These are phyloP conservation scores for Adineta ricciae DNA, from an alignment of 2,888 invertebrate species.

Conservation along the genomic window DNA sequence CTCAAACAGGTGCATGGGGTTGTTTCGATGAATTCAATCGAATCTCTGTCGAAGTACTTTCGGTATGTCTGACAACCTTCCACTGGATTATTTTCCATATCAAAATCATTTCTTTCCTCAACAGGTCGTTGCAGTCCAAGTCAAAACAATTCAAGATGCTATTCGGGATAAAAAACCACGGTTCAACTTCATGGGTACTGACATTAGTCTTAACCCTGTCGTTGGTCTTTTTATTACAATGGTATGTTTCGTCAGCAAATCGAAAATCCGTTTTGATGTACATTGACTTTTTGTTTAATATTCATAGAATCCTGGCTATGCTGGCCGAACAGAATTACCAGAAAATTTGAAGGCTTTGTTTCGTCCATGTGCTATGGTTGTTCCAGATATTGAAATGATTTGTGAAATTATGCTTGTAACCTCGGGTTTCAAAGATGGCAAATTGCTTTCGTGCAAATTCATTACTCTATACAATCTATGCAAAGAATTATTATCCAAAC, in stretches of 20 bases:
- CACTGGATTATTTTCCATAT: neutral
- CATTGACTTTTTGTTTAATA: neutral
- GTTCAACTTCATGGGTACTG: constrained; percentile 89
- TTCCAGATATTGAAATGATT: constrained; percentile 88
- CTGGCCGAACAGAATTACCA: constrained; percentile 61
- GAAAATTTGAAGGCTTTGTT: constrained; percentile 52
- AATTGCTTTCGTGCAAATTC: constrained; percentile 80
- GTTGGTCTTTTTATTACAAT: constrained; percentile 94
- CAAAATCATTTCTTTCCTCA: neutral
- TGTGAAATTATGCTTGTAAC: constrained; percentile 97
- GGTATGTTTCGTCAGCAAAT: constrained; percentile 44
- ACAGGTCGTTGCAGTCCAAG: constrained; percentile 78
- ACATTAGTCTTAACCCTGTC: constrained; percentile 68
- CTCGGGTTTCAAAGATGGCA: constrained; percentile 89
- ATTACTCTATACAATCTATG: constrained; percentile 87
- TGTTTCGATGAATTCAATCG: constrained; percentile 96
- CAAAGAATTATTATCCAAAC: constrained; percentile 78
- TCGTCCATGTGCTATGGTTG: constrained; percentile 93
- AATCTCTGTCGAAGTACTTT: constrained; percentile 87
- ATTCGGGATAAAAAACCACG: constrained; percentile 73
- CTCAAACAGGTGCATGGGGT: constrained; percentile 93
- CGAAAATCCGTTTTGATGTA: too few relatives aligned
- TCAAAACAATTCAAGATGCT: constrained; percentile 60
- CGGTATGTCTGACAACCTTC: constrained; percentile 52
- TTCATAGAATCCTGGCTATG: constrained; percentile 70